Evolutionary conservation across 1,140 invertebrate genomes (phyloP).

Genomic region (Drosophila santomea): DNA sequence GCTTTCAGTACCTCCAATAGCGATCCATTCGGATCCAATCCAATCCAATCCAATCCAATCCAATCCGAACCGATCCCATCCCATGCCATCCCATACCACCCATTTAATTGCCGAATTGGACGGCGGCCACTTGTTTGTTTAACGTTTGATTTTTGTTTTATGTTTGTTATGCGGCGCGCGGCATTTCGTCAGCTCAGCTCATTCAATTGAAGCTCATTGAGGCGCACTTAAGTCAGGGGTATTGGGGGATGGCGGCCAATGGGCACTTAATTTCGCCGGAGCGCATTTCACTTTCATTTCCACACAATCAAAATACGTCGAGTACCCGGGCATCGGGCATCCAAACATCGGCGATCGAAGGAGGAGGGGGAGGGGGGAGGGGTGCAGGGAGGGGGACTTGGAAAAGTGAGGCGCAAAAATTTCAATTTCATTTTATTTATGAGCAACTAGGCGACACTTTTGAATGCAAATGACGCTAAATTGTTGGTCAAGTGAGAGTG

Average conservation of each 20-base stretch:
- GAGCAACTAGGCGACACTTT: slow-evolving; percentile 51
- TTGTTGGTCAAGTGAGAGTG: slow-evolving; percentile 39
- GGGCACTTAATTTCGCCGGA: slow-evolving; percentile 66
- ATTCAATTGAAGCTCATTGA: slow-evolving; percentile 74
- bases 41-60: background rate
- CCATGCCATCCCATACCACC: background rate
- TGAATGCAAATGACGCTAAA: slow-evolving; percentile 70
- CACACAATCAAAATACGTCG: slow-evolving; percentile 62
- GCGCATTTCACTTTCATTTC: slow-evolving; percentile 79
- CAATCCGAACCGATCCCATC: background rate
- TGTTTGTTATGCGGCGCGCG: slow-evolving; percentile 68
- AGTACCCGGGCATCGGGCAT: slow-evolving; percentile 7
- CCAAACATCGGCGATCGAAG: slow-evolving; percentile 19
- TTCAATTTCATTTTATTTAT: slow-evolving; percentile 77
- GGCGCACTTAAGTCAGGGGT: slow-evolving; percentile 51
- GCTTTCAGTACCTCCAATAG: background rate
- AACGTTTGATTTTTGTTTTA: slow-evolving; percentile 35
- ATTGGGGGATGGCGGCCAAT: background rate
- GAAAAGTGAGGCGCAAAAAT: slow-evolving; percentile 64
- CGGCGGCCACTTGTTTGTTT: slow-evolving; percentile 31
- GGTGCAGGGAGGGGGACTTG: slow-evolving; percentile 3
- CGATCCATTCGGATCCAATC: background rate
- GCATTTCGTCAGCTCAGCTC: slow-evolving; percentile 73
- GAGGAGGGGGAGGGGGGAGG: background rate
- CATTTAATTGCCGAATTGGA: slow-evolving; percentile 11